Conservation (phyloP, 1,140 invertebrate genomes). For the Papilio machaon region DNA sequence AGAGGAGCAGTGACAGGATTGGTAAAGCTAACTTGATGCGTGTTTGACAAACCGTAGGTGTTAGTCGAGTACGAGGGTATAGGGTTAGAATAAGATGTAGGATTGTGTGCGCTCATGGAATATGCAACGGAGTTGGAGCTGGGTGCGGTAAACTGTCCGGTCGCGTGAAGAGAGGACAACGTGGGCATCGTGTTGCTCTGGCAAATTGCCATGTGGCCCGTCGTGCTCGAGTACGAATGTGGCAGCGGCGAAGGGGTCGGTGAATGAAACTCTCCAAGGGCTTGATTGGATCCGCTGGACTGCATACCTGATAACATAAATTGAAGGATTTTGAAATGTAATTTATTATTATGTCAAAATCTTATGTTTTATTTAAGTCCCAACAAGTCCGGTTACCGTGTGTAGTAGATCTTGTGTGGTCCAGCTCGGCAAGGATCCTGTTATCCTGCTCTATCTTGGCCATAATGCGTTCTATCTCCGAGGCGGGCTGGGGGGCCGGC, state of each 20-base stretch:
- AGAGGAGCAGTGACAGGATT: conserved; percentile 80
- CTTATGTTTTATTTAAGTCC: conserved; percentile 13
- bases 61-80: conserved; percentile 68
- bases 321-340: conserved; percentile 15
- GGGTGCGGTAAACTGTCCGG: conserved; percentile 80
- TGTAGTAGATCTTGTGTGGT: conserved; percentile 87
- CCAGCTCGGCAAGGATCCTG: conserved; percentile 93
- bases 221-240: conserved; percentile 80
- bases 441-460: conserved; percentile 96
- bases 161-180: conserved; percentile 81
- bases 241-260: conserved; percentile 82
- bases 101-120: conserved; percentile 79
- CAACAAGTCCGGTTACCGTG: conserved; percentile 62
- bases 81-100: conserved; percentile 79
- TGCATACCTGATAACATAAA: conserved; percentile 76
- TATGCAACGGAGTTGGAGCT: conserved; percentile 79
- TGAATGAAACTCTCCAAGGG: conserved; percentile 83
- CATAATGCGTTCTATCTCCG: conserved; percentile 96
- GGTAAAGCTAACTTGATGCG: conserved; percentile 82
- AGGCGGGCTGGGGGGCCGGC: conserved; percentile 84
- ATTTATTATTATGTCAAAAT: too few relatives aligned
- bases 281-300: conserved; percentile 83
- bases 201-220: conserved; percentile 78
- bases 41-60: conserved; percentile 78
- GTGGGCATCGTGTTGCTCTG: conserved; percentile 85